Base-by-base conservation (phyloP, 2,797 vertebrate genomes). In the Garrulus glandarius region DNA sequence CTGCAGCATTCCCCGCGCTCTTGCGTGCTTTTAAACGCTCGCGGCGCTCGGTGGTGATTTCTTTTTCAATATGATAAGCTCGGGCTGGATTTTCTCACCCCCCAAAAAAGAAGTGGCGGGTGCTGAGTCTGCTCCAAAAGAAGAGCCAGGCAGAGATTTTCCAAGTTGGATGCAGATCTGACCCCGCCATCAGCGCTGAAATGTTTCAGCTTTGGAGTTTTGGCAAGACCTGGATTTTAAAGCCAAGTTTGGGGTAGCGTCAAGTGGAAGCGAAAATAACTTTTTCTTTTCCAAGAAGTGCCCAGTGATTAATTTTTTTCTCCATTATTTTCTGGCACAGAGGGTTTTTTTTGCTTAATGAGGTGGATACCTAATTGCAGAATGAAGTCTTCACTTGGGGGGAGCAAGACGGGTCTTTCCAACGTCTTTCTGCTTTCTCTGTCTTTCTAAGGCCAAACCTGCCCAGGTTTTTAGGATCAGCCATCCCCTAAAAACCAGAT, bases 181-280 rank as follows among this genome's bases (percentile, higher is more conserved):
- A 89, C 61, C 87, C 76, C 0, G 0, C 43, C 67, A 59, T 72
- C 59, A 32, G 34, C 5, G 0, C 52, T 91, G 95, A 95, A 92
- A 86, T 8, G 3, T 90, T 94, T 92, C 92, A 93, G 91, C 63
- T 71, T 93, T 22, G 7, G 29, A 59, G n/a, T 75, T 84, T 77
- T 96, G 91, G 87, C 91, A 88, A 71, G 46, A 41, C 53, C 41
- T n/a, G 49, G 30, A 3, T 79, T 90, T 86, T 67, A 55, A 93
- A 91, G 34, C 59, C 47, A 50, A 76, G 44, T 79, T 49, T 84
- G 70, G 24, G 89, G 59, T 55, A 79, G 44, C 0, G 9, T 91
- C 83, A 75, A 41, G 20, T 84, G 63, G 59, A 75, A 82, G 67
- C 0, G 0, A 88, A 95, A 93, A 92, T 29, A 13, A 11, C 41